These are phyloP conservation scores for Drosophila nebulosa DNA, from an alignment of 1,140 invertebrate genomes.

Conservation along the genomic window DNA sequence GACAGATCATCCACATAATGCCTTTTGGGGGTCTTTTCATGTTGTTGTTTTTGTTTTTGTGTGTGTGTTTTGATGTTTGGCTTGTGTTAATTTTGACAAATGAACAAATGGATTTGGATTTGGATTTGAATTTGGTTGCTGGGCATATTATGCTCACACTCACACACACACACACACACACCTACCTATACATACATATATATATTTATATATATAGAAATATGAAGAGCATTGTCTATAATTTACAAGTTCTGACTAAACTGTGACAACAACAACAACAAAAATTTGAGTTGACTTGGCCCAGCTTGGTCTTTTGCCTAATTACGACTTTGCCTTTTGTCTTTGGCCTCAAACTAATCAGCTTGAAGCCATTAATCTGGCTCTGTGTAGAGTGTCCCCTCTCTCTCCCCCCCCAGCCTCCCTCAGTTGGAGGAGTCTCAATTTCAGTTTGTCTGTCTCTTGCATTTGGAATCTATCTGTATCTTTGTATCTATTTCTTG, in stretches of 20 bases:
- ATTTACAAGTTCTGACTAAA: conserved; percentile 70
- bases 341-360: conserved; percentile 75
- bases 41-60: conserved; percentile 17
- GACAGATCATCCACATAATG: neutral
- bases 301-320: conserved; percentile 46
- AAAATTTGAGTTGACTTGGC: neutral
- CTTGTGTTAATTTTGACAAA: conserved; percentile 76
- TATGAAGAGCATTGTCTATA: conserved; percentile 56
- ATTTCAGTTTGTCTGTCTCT: conserved; percentile 1
- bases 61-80: conserved; percentile 26
- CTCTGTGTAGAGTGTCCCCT: conserved; percentile 37
- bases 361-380: conserved; percentile 73
- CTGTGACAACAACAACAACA: conserved; percentile 14
- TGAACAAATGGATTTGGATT: conserved; percentile 43
- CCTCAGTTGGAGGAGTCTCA: neutral
- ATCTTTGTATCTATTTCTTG: conserved; percentile 46
- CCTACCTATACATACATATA: neutral
- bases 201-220: too few relatives aligned
- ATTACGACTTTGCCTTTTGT: conserved; percentile 55
- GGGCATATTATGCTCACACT: conserved; percentile 37
- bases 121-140: conserved; percentile 44
- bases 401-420: too few relatives aligned
- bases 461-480: conserved; percentile 1
- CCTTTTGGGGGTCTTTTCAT: conserved; percentile 36
- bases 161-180: neutral